These are phyloP conservation scores for Sciaenops ocellatus DNA, from an alignment of 2,797 vertebrate genomes.

Conservation along the genomic window DNA sequence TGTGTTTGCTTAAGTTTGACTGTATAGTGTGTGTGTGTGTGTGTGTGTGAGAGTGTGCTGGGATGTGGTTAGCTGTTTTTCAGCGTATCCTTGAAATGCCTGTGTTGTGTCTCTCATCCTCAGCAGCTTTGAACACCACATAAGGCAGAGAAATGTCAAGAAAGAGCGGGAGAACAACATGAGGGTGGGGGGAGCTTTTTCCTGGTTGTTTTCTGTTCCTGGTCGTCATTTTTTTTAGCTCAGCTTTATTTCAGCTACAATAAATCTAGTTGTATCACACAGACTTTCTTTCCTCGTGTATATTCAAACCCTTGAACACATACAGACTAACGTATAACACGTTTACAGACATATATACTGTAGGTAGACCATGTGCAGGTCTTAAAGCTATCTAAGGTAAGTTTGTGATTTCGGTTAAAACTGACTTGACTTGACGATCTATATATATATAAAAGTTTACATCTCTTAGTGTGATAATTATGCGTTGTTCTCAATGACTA, in stretches of 20 bases:
- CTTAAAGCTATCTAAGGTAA: not conserved
- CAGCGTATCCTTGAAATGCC: constrained; percentile 62
- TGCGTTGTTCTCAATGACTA: not conserved
- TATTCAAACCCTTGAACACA: not conserved
- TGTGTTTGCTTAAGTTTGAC: constrained; percentile 8
- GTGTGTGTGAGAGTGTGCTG: constrained; percentile 15
- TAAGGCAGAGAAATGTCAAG: constrained; percentile 20
- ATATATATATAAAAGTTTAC: not conserved
- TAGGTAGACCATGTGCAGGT: not conserved
- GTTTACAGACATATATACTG: not conserved
- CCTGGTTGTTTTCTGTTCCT: constrained; percentile 19
- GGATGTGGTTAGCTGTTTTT: constrained; percentile 68
- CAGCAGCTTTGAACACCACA: constrained; percentile 57
- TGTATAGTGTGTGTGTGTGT: constrained; percentile 2
- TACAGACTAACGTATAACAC: not conserved
- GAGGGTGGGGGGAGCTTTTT: constrained; percentile 23
- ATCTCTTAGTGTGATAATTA: not conserved
- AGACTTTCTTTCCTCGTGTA: not conserved
- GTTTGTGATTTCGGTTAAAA: not conserved
- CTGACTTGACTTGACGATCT: not conserved
- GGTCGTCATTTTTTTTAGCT: not conserved
- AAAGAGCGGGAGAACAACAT: constrained; percentile 41
- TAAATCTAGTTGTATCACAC: not conserved
- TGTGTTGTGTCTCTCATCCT: constrained; percentile 50
- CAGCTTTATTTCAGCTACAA: too few relatives aligned